Conservation (phyloP, 1,140 invertebrate genomes). For the Neodiprion lecontei region DNA sequence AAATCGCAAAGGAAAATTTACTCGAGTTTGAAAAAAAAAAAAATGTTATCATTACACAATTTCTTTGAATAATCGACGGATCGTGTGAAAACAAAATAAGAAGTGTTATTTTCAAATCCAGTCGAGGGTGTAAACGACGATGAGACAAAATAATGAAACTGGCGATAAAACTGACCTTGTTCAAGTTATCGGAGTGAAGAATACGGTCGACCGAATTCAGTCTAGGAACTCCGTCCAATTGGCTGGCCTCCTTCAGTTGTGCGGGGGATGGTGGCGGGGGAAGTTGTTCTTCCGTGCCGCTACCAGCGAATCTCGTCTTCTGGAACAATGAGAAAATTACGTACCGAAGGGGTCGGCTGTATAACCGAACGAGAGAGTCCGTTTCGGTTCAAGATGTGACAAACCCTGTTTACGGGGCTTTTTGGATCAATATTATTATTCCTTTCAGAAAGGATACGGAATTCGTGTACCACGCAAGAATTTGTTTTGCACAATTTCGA, state of each 20-base stretch:
- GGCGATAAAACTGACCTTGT: conserved; percentile 42
- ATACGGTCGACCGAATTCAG: conserved; percentile 52
- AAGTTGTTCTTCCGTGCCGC: conserved; percentile 60
- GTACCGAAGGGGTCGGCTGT: background rate
- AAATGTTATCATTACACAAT: background rate
- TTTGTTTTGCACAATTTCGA: too few species aligned
- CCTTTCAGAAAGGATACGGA: too few species aligned
- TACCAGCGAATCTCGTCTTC: conserved; percentile 62
- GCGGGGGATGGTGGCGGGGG: conserved; percentile 66
- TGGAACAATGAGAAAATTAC: conserved; percentile 48
- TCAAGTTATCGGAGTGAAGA: conserved; percentile 45
- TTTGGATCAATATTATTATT: too few species aligned
- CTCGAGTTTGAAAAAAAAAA: too few species aligned
- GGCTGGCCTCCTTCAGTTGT: conserved; percentile 53
- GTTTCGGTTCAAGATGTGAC: too few species aligned
- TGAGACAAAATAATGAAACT: background rate
- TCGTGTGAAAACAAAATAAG: background rate
- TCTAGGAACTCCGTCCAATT: conserved; percentile 47
- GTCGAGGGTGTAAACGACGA: background rate
- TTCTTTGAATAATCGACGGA: background rate
- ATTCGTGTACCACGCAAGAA: too few species aligned
- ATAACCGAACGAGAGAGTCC: background rate
- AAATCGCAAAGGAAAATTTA: too few species aligned
- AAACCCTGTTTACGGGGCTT: too few species aligned
- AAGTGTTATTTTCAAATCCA: background rate